A percentile compares a stretch with the other conserved stretches of the same genome.
Conservation (phyloP, 1,140 invertebrate species). For the Pemphigus obesinymphae region DNA sequence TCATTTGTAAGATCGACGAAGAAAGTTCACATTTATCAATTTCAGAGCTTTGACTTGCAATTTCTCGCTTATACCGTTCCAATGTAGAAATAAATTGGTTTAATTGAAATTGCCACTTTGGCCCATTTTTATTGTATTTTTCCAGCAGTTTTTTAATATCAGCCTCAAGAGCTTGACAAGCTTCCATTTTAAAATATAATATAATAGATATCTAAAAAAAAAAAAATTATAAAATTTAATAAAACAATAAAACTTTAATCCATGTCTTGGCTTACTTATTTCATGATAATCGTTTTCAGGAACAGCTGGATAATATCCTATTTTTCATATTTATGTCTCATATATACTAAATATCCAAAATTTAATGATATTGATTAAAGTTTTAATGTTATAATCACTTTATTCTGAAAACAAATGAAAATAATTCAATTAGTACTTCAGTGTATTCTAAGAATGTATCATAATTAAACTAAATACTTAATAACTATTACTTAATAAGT, state of each 20-base stretch:
- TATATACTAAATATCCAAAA: conserved; percentile 70
- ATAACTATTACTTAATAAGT: too few relatives aligned
- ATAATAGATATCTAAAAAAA: too few relatives aligned
- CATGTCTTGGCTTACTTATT: conserved; percentile 67
- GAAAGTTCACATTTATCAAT: conserved; percentile 11
- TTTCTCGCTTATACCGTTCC: conserved; percentile 9
- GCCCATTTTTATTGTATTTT: conserved; percentile 63
- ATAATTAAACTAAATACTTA: too few relatives aligned
- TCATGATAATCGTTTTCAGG: conserved; percentile 64
- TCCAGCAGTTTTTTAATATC: conserved; percentile 86
- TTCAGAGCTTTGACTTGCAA: conserved; percentile 19
- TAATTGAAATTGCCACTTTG: conserved; percentile 34
- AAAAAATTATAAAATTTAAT: conserved; percentile 39
- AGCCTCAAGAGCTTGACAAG: conserved; percentile 82
- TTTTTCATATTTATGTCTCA: conserved; percentile 69
- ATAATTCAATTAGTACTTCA: too few relatives aligned
- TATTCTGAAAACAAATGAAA: conserved; percentile 64
- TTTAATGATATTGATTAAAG: conserved; percentile 60
- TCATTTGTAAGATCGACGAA: conserved; percentile 53
- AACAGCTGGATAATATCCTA: conserved; percentile 73
- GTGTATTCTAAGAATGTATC: too few relatives aligned
- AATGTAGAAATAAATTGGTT: conserved; percentile 20
- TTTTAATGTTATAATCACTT: conserved; percentile 70
- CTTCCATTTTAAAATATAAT: conserved; percentile 64
- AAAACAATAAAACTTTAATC: conserved; percentile 47